A percentile compares a stretch with the other conserved stretches of the same genome.
These are phyloP conservation scores for Lucilia sericata DNA, from an alignment of 1,140 invertebrate genomes.

Conservation along the genomic window DNA sequence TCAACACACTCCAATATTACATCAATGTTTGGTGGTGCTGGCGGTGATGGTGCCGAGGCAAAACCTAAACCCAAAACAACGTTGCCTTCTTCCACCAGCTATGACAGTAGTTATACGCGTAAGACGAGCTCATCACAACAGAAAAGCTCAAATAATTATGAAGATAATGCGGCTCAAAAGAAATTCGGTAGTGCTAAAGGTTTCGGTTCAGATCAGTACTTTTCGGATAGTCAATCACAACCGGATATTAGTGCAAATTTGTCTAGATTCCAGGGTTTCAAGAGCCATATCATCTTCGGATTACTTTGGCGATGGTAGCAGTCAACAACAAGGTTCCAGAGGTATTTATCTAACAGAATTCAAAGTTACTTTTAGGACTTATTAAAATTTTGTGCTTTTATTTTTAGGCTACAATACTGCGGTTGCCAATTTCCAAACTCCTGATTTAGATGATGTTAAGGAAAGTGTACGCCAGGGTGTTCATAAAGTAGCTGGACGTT, in stretches of 20 bases:
- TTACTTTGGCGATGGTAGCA: constrained; percentile 83
- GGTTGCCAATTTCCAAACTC: constrained; percentile 61
- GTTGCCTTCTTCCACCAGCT: neutral
- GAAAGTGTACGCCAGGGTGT: constrained; percentile 97
- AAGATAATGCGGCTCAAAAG: constrained; percentile 80
- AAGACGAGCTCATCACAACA: constrained; percentile 32
- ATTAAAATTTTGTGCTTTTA: constrained; percentile 9
- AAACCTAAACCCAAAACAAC: constrained; percentile 30
- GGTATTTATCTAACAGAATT: neutral
- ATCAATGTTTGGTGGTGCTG: constrained; percentile 59
- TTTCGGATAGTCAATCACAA: constrained; percentile 76
- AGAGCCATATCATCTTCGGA: constrained; percentile 95
- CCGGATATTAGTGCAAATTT: constrained; percentile 58
- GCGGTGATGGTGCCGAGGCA: constrained; percentile 19
- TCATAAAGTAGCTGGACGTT: constrained; percentile 93
- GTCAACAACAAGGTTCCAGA: constrained; percentile 32
- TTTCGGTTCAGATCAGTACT: constrained; percentile 97
- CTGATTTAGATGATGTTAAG: constrained; percentile 91
- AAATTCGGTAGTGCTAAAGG: constrained; percentile 97
- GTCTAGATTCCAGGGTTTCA: constrained; percentile 86
- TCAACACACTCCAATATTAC: constrained; percentile 62
- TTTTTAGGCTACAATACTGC: constrained; percentile 54
- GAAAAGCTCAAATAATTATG: constrained; percentile 35
- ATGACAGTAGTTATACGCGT: constrained; percentile 22
- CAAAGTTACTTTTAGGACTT: neutral